Base-by-base conservation (phyloP, 2,113 vertebrate species). In the Heterochromis multidens region DNA sequence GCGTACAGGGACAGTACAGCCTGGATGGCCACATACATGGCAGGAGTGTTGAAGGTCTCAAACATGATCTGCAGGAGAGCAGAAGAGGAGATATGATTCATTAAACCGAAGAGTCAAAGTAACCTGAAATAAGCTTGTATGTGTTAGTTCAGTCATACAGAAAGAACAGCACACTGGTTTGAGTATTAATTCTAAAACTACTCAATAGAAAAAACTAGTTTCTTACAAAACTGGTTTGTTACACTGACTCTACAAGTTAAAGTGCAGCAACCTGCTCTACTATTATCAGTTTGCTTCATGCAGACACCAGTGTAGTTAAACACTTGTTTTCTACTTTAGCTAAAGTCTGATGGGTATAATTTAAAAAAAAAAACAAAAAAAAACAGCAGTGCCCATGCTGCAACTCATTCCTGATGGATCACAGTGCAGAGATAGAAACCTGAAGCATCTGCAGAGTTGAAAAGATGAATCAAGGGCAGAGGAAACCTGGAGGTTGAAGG, bases 11-110 rank as follows among this genome's bases (percentile, higher is more conserved):
- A 99, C 95, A 99, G 91, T 96, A 99, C 98, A 46, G 98, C 97
- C 97, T 99, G 98, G 95, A 99, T 99, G 96, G 98, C 98, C 83
- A 99, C 98, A 60, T 99, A 99, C 98, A 99, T 99, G 96, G 98
- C 98, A 57, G 98, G 98, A 46, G 98, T 99, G 96, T 99, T 99
- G 97, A 99, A 99, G 93, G 98, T 99, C 97, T 99, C 98, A 0
- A 99, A 99, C 98, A 99, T 99, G 92, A 97, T 97, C 98, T 99
- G 93, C 27, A 58, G 27, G 74, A 79, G 13, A 25, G 14, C 35
- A 5, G 4, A 9, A 49, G 1, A 65, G 0, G 3, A 56, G 23
- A 25, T 4, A 25, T 79, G 10, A 76, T 65, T 62, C 19, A 52
- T 3, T 19, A 7, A 19, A 29, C 3, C 27, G 19, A 11, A 2